Base-by-base conservation (phyloP, 2,797 vertebrate species). In the Nothura maculosa region DNA sequence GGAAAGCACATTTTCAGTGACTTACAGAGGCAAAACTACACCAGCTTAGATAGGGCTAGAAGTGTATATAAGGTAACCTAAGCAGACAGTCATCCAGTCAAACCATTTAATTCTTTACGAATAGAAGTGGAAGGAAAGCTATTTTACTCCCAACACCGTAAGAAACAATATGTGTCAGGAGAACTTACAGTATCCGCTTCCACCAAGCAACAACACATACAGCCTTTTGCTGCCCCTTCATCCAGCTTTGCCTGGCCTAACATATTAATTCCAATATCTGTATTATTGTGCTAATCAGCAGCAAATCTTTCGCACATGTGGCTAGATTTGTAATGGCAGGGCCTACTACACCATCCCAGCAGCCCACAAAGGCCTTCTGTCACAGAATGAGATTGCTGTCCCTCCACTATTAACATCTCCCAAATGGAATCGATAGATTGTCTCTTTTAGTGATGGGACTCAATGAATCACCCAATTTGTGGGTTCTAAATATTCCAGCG, bases 41-140 rank as follows among this genome's bases (percentile, higher is more conserved):
- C 9, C 32, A 42, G 52, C 24, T 25, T 76, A 88, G 38, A 57
- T 92, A 93, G 61, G n/a, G 88, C 34, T 32, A 90, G 54, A 90
- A 67, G 47, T 75, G 48, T 76, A 77, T 92, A 78, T 79, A 92
- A 94, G 78, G 30, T 47, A 97, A 96, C 17, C 22, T 77, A n/a
- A 75, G 30, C 48, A 92, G 89, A 88, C 36, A 94, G 52, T 25
- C 79, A 48, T 48, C 60, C 48, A 84, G 81, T 82, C 32, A 94
- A 91, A 93, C 72, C 45, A 68, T 58, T 96, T 79, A 85, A 81
- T 54, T 86, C 45, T 92, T 90, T 92, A 72, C 66, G 50, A 64
- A 80, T 61, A 93, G 74, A 93, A 72, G 54, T 73, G 43, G 55
- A 94, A 66, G 32, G 64, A 76, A 52, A 93, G 57, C 78, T 1